Percentiles rank a stretch among this genome's conserved stretches.
These are phyloP conservation scores for Oreotrochilus melanogaster DNA, from an alignment of 2,113 vertebrate species.

Conservation along the genomic window DNA sequence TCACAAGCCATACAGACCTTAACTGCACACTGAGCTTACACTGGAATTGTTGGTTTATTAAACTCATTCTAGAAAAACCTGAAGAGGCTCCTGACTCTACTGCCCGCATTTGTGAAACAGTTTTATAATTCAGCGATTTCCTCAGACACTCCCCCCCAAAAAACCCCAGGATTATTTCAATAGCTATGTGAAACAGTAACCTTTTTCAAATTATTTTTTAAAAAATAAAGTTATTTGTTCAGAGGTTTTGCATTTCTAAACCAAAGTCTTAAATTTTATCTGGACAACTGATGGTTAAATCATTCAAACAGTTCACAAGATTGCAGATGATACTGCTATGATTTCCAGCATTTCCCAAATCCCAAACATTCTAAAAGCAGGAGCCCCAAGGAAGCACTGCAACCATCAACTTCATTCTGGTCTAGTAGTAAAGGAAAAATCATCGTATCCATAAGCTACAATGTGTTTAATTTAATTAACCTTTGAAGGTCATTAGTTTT, in stretches of 20 bases:
- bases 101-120: not conserved
- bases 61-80: not conserved
- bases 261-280: not conserved
- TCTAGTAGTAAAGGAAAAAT: not conserved
- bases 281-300: not conserved
- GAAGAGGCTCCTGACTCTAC: not conserved
- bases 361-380: not conserved
- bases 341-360: conserved; percentile 37
- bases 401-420: not conserved
- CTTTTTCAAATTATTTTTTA: not conserved
- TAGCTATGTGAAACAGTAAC: not conserved
- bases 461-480: not conserved
- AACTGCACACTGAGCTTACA: not conserved
- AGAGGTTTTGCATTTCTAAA: not conserved
- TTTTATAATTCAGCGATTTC: not conserved
- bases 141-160: not conserved
- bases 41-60: not conserved
- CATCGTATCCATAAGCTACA: not conserved
- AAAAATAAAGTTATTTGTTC: not conserved
- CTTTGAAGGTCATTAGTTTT: not conserved
- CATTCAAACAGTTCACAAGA: not conserved
- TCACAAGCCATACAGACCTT: not conserved
- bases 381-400: not conserved
- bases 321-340: not conserved
- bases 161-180: not conserved